Evolutionary conservation across 2,888 invertebrate genomes (phyloP).

Genomic region (Eupeodes latifasciatus): DNA sequence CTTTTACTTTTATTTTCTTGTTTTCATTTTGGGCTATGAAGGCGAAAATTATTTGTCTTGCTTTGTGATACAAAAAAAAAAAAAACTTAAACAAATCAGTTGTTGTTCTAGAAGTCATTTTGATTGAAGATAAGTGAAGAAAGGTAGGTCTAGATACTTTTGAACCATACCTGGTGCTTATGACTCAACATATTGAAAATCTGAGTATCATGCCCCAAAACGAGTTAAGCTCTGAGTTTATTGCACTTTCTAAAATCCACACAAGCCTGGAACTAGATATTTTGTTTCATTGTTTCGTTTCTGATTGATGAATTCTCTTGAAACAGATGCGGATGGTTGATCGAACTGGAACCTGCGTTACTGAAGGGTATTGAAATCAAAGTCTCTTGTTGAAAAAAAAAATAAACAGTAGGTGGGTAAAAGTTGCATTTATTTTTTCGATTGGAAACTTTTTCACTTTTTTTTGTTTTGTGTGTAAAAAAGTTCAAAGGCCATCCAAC

Average conservation of each 20-base stretch:
- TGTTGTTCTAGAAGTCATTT: neutral
- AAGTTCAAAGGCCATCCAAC: neutral
- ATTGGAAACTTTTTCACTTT: neutral
- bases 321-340: neutral
- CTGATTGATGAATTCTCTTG: neutral
- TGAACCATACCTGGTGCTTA: neutral
- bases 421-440: constrained; percentile 5
- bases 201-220: neutral
- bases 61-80: neutral
- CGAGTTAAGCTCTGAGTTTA: neutral
- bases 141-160: neutral
- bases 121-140: neutral
- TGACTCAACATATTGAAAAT: neutral
- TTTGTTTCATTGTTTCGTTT: neutral
- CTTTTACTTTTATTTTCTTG: constrained; percentile 22
- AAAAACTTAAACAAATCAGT: neutral
- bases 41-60: neutral
- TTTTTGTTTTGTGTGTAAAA: neutral
- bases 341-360: neutral
- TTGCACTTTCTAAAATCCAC: neutral
- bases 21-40: neutral
- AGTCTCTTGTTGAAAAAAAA: neutral
- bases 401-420: neutral
- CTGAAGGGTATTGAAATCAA: neutral
- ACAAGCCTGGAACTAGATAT: neutral